Evolutionary conservation across 2,113 vertebrate genomes (phyloP).

Genomic region (Picathartes gymnocephalus): DNA sequence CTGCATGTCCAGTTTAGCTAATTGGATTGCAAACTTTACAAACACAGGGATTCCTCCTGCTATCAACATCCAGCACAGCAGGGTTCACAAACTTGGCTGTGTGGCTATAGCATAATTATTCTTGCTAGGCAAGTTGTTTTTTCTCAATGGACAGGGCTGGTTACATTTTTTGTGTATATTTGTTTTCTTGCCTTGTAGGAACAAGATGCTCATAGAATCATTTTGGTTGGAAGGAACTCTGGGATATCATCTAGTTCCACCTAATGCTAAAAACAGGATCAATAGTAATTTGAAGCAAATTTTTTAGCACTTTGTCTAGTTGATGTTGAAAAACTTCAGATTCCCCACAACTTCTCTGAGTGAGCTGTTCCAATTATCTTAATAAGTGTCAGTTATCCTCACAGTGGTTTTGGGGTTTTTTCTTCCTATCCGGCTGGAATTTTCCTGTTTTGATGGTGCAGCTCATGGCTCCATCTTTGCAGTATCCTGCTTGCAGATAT

Average conservation of each 20-base stretch:
- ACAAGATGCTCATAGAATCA: neutral
- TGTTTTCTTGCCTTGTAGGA: neutral
- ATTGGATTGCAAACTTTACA: neutral
- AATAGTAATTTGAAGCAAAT: neutral
- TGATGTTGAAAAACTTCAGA: neutral
- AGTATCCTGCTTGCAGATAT: neutral
- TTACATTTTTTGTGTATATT: neutral
- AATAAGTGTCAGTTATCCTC: neutral
- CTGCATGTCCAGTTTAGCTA: neutral
- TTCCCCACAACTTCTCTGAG: neutral
- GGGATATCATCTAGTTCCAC: neutral
- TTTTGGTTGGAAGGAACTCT: neutral
- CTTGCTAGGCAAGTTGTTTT: neutral
- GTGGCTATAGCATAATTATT: neutral
- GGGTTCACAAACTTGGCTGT: neutral
- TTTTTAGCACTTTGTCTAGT: neutral
- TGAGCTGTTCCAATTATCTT: neutral
- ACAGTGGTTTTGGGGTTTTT: neutral
- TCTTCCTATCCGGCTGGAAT: neutral
- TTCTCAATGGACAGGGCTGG: neutral
- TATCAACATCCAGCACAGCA: neutral
- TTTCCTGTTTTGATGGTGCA: neutral
- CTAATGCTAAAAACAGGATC: neutral
- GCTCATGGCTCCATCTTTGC: neutral
- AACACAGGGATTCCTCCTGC: neutral